Evolutionary conservation across 2,888 invertebrate species (phyloP), one percentile per base, ranked within the genome.

Genomic region (Cerastoderma edule): DNA sequence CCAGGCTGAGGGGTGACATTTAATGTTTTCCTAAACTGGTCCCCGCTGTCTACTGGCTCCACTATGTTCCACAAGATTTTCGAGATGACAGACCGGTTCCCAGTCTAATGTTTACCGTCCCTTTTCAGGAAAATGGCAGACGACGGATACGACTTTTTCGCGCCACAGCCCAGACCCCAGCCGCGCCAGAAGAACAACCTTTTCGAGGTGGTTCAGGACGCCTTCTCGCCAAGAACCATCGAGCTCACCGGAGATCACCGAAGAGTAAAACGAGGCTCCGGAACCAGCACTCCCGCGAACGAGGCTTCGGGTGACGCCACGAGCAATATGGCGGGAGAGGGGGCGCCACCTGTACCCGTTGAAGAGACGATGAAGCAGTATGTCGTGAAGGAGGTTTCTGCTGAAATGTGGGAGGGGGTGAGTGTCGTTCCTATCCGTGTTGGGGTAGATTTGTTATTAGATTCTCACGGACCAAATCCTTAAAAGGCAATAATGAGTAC

Each of bases 161-260:
- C 85, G 28, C 89, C 89, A 33, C 83, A 83, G 44, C 85, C 85
- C 1, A 88, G 85, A 53, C 87, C 87, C 2, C 83, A 83, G 64
- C 88, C 88, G 0, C 73, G 89, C 16, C 87, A 85, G 10, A 88
- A 87, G 65, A 84, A 81, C 32, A 86, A 88, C 24, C 84, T 88
- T 77, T 90, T 90, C 67, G 87, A 87, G 44, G 75, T 85, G 32
- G 88, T 90, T 8, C 88, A 88, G 0, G 89, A 89, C 78, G 88
- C 89, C 1, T 89, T 85, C 73, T 83, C 83, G 13, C 85, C 83
- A 22, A 90, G 88, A 71, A 87, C 88, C 8, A 67, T 90, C 48
- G 85, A 81, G 57, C 76, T 88, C 24, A 86, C 84, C 19, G 88
- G 81, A 8, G 81, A 81, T 33, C 81, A 81, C 48, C 46, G 81